Evolutionary conservation across 2,888 invertebrate genomes (phyloP).

Genomic region (Rapana venosa): DNA sequence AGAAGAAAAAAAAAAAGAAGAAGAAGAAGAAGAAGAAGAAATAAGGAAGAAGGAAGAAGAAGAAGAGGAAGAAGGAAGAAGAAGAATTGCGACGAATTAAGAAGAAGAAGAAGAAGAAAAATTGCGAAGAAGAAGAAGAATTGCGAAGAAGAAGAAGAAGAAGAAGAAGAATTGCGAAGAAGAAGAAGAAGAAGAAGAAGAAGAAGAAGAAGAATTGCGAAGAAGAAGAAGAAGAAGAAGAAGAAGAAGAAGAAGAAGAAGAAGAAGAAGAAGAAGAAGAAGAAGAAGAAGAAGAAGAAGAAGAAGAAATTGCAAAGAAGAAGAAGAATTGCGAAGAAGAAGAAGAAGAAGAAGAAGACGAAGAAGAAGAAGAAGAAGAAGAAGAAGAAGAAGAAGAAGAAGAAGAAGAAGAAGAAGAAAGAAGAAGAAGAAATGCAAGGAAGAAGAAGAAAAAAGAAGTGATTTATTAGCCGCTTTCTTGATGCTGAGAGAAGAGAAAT

Average conservation of each 20-base stretch:
- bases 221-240: not conserved
- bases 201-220: not conserved
- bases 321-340: no score
- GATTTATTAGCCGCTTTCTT: conserved; percentile 42
- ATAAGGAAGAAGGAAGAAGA: not conserved
- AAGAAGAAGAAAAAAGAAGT: not conserved
- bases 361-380: no score
- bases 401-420: no score
- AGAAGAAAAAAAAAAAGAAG: not conserved
- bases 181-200: not conserved
- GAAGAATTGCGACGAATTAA: not conserved
- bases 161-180: not conserved
- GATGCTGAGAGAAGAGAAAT: conserved; percentile 37
- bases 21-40: not conserved
- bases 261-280: not conserved
- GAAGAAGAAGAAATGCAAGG: not conserved
- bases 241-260: not conserved
- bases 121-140: not conserved
- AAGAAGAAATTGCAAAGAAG: no score
- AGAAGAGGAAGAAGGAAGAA: not conserved
- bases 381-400: no score
- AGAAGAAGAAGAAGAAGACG: not conserved
- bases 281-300: not conserved
- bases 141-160: not conserved
- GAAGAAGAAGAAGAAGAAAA: not conserved